These are phyloP conservation scores for Odontomachus brunneus DNA, from an alignment of 1,140 invertebrate species.

Conservation along the genomic window DNA sequence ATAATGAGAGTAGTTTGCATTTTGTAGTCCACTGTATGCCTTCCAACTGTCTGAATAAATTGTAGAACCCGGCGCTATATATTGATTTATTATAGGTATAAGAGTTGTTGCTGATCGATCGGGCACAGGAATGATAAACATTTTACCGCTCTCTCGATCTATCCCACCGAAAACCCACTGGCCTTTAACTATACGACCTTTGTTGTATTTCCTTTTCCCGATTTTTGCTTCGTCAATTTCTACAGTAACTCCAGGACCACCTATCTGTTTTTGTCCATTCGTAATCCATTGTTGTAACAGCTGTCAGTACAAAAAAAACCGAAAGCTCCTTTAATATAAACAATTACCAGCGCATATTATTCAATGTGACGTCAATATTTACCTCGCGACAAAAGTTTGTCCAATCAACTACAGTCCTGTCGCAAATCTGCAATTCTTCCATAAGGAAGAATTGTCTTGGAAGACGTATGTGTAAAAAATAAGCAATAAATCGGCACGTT, in stretches of 20 bases:
- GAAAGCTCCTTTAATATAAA: neutral
- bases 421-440: neutral
- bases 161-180: conserved; percentile 13
- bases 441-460: neutral
- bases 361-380: too few relatives aligned
- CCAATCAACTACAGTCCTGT: neutral
- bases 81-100: neutral
- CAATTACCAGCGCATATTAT: too few relatives aligned
- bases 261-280: neutral
- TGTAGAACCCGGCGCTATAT: neutral
- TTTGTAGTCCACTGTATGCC: neutral
- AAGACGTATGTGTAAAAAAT: neutral
- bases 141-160: neutral
- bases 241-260: neutral
- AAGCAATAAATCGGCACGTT: neutral
- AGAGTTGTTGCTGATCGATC: neutral
- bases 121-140: too few relatives aligned
- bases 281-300: conserved; percentile 1
- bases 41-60: neutral
- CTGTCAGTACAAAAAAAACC: neutral
- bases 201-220: neutral
- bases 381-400: too few relatives aligned
- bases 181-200: neutral
- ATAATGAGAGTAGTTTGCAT: too few relatives aligned
- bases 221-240: neutral